A percentile compares a stretch with the other conserved stretches of the same genome.
Evolutionary conservation across 2,113 vertebrate species (phyloP).

Genomic region (Syngnathus typhle): DNA sequence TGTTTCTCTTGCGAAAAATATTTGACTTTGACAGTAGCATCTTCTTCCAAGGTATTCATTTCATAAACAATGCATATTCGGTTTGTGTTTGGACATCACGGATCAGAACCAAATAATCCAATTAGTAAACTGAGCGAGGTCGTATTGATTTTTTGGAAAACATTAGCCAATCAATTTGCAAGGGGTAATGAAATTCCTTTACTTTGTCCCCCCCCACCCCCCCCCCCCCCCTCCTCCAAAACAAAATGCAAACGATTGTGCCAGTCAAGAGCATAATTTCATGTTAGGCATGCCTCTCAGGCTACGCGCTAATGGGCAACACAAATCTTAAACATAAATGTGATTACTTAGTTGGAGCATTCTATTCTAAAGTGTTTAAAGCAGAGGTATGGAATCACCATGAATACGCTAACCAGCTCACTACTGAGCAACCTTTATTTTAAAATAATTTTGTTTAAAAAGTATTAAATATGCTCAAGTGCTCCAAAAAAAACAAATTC

Average conservation of each 20-base stretch:
- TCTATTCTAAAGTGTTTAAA: not conserved
- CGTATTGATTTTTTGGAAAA: conserved; percentile 63
- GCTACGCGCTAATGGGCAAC: conserved; percentile 23
- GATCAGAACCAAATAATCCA: conserved; percentile 60
- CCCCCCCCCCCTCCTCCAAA: not conserved
- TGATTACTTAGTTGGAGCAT: not conserved
- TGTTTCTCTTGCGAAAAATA: conserved; percentile 15
- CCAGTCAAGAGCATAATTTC: conserved; percentile 29
- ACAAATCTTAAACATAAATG: conserved; percentile 19
- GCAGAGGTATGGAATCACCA: not conserved
- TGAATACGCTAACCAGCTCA: not conserved
- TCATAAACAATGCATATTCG: conserved; percentile 64
- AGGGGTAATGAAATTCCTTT: conserved; percentile 61
- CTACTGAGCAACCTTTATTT: not conserved
- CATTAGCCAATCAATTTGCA: conserved; percentile 59
- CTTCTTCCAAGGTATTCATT: conserved; percentile 61
- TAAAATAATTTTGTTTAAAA: too few species aligned
- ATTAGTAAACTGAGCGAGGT: conserved; percentile 62
- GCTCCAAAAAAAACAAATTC: conserved; percentile 12
- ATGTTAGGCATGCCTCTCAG: conserved; percentile 37
- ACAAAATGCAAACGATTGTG: conserved; percentile 22
- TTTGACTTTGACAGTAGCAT: conserved; percentile 47
- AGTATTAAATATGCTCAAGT: not conserved
- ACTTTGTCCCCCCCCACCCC: conserved; percentile 33
- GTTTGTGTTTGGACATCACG: conserved; percentile 59